Conservation (phyloP, 2,888 invertebrate genomes). For the Meteorus cinctellus region DNA sequence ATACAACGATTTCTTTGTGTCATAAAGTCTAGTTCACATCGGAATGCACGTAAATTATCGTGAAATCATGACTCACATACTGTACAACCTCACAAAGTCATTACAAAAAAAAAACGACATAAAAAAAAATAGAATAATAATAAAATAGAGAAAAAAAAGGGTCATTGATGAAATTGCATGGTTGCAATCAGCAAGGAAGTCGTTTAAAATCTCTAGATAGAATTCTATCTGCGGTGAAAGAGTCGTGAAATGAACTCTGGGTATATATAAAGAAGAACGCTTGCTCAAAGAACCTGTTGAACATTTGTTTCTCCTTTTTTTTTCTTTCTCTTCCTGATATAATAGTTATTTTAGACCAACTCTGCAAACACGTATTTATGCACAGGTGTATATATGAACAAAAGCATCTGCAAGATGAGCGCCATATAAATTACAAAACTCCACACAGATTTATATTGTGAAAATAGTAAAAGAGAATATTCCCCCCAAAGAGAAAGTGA, state of each 20-base stretch:
- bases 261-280: neutral
- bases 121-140: constrained; percentile 4
- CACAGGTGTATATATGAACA: neutral
- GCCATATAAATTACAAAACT: neutral
- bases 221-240: constrained; percentile 2
- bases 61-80: constrained; percentile 15
- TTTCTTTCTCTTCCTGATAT: neutral
- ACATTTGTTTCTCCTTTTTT: neutral
- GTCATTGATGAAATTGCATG: constrained; percentile 16
- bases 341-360: neutral
- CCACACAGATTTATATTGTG: neutral
- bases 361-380: neutral
- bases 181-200: constrained; percentile 2
- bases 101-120: constrained; percentile 12
- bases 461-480: neutral
- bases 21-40: neutral
- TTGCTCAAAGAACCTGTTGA: neutral
- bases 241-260: neutral
- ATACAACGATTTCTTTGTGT: constrained; percentile 28
- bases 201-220: neutral
- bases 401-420: neutral
- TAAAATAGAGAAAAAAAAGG: constrained; percentile 15
- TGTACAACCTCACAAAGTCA: neutral
- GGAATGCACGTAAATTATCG: constrained; percentile 5
- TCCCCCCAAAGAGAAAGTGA: neutral